A percentile compares a stretch with the other conserved stretches of the same genome.
These are phyloP conservation scores for Saccopteryx leptura DNA, from an alignment of 2,113 vertebrate genomes.

Conservation along the genomic window DNA sequence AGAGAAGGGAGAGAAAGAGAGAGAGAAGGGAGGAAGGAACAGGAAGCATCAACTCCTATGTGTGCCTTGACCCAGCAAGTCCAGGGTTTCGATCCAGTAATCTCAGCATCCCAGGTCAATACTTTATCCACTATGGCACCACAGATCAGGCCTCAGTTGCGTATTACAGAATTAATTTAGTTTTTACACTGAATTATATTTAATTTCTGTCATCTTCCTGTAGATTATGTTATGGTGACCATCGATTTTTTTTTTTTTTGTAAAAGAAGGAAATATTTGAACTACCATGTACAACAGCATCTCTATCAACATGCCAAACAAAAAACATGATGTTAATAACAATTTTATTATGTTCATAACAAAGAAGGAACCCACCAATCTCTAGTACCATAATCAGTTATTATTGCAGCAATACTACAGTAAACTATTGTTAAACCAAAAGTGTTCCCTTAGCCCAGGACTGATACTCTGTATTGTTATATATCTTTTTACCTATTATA, in stretches of 20 bases:
- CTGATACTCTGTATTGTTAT: not conserved
- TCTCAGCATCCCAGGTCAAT: too few relatives aligned
- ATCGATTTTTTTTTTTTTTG: not conserved
- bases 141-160: too few relatives aligned
- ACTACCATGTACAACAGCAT: not conserved
- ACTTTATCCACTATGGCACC: too few relatives aligned
- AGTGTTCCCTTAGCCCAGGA: not conserved
- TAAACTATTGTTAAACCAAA: not conserved
- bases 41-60: too few relatives aligned
- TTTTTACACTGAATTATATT: not conserved
- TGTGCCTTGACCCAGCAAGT: too few relatives aligned
- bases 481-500: not conserved
- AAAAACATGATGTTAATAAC: not conserved
- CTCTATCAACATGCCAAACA: not conserved
- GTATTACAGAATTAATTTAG: too few relatives aligned
- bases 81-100: too few relatives aligned
- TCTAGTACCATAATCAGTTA: not conserved
- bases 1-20: too few relatives aligned
- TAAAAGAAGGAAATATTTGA: not conserved
- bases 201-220: not conserved
- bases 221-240: not conserved
- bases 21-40: too few relatives aligned
- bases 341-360: not conserved
- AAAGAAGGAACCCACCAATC: not conserved
- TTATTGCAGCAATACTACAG: not conserved